These are phyloP conservation scores for Thera obeliscata DNA, from an alignment of 2,888 invertebrate genomes.

Conservation along the genomic window DNA sequence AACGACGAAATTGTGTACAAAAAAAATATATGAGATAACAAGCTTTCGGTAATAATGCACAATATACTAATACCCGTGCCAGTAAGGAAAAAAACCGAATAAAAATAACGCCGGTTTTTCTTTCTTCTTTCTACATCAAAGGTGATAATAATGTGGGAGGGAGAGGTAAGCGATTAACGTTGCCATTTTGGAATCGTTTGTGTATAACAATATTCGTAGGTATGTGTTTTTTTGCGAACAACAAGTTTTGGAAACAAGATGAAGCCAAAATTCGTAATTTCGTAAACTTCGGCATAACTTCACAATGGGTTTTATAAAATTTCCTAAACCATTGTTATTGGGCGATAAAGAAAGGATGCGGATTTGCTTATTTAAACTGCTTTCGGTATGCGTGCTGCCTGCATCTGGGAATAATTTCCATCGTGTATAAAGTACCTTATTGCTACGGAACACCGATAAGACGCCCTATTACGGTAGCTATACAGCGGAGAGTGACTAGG, in stretches of 20 bases:
- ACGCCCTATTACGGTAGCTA: constrained; percentile 33
- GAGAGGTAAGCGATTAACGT: too few relatives aligned
- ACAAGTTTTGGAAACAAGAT: constrained; percentile 30
- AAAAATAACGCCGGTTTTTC: too few relatives aligned
- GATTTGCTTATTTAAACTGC: constrained; percentile 59
- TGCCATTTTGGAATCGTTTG: too few relatives aligned
- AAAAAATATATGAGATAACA: too few relatives aligned
- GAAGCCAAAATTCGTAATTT: constrained; percentile 59
- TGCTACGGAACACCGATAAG: constrained; percentile 40
- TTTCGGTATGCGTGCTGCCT: neutral
- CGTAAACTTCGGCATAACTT: constrained; percentile 60
- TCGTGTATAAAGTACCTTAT: constrained; percentile 48
- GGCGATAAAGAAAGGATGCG: constrained; percentile 63
- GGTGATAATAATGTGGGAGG: too few relatives aligned
- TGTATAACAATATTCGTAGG: too few relatives aligned
- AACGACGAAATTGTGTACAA: too few relatives aligned
- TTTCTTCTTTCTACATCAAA: too few relatives aligned
- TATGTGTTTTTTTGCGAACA: neutral
- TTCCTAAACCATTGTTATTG: constrained; percentile 60
- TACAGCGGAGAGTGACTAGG: constrained; percentile 18
- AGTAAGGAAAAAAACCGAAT: too few relatives aligned
- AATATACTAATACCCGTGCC: too few relatives aligned
- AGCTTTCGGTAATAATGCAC: too few relatives aligned
- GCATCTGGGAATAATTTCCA: constrained; percentile 50
- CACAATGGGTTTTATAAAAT: constrained; percentile 66